Conservation (phyloP, 2,113 vertebrate genomes). For the Megaleporinus macrocephalus region DNA sequence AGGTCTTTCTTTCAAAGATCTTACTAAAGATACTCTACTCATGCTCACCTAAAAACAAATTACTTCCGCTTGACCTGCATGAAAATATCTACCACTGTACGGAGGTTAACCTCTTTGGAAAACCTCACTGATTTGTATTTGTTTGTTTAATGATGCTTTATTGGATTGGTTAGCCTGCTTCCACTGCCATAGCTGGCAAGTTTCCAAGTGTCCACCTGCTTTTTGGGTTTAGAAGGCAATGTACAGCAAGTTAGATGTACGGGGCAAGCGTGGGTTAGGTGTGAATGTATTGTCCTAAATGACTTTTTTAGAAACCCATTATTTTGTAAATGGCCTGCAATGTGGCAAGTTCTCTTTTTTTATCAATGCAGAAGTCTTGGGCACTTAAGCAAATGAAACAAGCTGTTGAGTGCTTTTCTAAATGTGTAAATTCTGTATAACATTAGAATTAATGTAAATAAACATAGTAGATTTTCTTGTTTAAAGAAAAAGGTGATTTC, state of each 20-base stretch:
- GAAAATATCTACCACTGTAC: not conserved
- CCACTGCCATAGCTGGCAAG: not conserved
- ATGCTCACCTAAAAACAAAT: not conserved
- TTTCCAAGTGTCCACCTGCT: not conserved
- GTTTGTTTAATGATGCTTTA: not conserved
- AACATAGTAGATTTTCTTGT: too few species aligned
- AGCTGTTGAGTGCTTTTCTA: too few species aligned
- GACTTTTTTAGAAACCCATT: not conserved
- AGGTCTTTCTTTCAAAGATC: too few species aligned
- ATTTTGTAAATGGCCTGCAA: too few species aligned
- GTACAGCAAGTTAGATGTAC: not conserved
- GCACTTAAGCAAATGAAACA: too few species aligned
- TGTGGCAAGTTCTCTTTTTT: too few species aligned
- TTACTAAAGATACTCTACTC: too few species aligned
- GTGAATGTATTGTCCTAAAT: not conserved
- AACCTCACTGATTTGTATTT: not conserved
- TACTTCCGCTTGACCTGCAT: not conserved
- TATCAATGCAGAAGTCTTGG: too few species aligned
- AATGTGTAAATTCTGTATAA: too few species aligned
- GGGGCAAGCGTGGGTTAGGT: not conserved
- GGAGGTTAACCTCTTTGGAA: not conserved
- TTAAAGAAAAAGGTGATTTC: too few species aligned
- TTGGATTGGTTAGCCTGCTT: slow-evolving; percentile 5
- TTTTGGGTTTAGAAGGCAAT: not conserved
- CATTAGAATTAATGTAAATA: too few species aligned